A percentile compares a stretch with the other conserved stretches of the same genome.
Conservation (phyloP, 2,888 invertebrate species). For the Pristionchus arcanus region DNA sequence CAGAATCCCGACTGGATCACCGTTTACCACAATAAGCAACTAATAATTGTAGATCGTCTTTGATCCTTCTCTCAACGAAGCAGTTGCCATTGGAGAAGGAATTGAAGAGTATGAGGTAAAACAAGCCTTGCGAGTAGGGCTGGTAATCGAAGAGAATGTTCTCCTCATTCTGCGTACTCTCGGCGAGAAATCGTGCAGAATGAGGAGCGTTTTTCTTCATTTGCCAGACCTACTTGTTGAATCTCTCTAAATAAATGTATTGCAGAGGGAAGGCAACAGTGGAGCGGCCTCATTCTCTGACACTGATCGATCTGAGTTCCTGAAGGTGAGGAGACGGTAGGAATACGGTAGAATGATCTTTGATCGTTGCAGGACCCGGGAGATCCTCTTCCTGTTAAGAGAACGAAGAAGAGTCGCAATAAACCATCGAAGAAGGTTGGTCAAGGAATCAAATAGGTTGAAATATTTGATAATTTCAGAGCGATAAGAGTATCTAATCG, state of each 20-base stretch:
- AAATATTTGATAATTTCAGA: background rate
- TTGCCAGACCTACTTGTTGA: no score
- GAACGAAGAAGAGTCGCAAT: slow-evolving; percentile 20
- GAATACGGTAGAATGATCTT: background rate
- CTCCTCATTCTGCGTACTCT: no score
- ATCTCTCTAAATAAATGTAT: background rate
- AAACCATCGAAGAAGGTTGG: background rate
- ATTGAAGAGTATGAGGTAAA: slow-evolving; percentile 27
- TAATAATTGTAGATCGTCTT: background rate
- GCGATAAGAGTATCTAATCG: slow-evolving; percentile 22
- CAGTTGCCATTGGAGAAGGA: slow-evolving; percentile 17
- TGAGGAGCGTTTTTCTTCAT: no score
- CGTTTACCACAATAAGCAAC: background rate
- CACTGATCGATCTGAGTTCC: slow-evolving; percentile 37
- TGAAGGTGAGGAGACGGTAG: slow-evolving; percentile 6
- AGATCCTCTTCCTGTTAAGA: background rate
- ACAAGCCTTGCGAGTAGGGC: background rate
- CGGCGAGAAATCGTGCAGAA: no score
- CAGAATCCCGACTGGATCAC: no score
- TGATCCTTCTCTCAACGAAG: slow-evolving; percentile 15
- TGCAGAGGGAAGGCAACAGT: background rate
- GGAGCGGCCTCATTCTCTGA: slow-evolving; percentile 1
- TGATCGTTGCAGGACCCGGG: background rate
- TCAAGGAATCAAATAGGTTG: background rate
- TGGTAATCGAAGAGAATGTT: no score